Evolutionary conservation across 2,888 invertebrate species (phyloP).

Genomic region (Acleris sparsana): DNA sequence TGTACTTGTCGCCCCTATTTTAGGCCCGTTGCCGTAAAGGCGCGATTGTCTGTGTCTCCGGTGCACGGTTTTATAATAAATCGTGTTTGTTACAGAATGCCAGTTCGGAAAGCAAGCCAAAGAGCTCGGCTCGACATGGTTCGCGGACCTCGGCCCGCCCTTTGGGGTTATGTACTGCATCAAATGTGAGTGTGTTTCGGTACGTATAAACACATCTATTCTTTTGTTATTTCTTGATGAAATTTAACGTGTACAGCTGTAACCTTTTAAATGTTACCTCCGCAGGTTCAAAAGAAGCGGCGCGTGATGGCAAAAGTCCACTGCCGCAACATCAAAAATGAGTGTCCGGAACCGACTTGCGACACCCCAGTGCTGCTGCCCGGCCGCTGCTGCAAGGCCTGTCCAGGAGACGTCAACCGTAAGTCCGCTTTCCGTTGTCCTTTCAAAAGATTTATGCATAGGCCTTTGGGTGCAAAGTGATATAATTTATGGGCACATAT

Average conservation of each 20-base stretch:
- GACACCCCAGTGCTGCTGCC: conserved; percentile 92
- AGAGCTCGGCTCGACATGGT: conserved; percentile 95
- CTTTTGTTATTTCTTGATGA: neutral
- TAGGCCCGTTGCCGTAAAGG: conserved; percentile 28
- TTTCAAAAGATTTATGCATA: conserved; percentile 24
- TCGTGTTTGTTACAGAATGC: conserved; percentile 90
- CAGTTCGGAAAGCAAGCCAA: conserved; percentile 94
- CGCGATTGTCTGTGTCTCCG: conserved; percentile 25
- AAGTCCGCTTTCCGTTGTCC: conserved; percentile 63
- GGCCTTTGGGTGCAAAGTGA: conserved; percentile 21
- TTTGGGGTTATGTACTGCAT: conserved; percentile 98
- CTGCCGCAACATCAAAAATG: conserved; percentile 95
- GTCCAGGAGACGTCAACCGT: conserved; percentile 91
- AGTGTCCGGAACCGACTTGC: conserved; percentile 94
- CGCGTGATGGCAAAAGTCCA: conserved; percentile 94
- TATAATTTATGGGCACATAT: conserved; percentile 33
- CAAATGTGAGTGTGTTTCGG: conserved; percentile 96
- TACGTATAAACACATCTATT: conserved; percentile 83
- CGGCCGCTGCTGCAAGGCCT: conserved; percentile 96
- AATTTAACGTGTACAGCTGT: conserved; percentile 1
- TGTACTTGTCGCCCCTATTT: conserved; percentile 34
- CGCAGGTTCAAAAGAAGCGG: conserved; percentile 93
- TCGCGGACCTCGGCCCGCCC: conserved; percentile 95
- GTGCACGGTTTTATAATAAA: conserved; percentile 27
- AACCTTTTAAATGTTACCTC: conserved; percentile 11